A percentile compares a stretch with the other conserved stretches of the same genome.
phyloP scores from a whole-genome alignment of 2,113 vertebrate genomes.

The Brienomyrus longianalis region DNA sequence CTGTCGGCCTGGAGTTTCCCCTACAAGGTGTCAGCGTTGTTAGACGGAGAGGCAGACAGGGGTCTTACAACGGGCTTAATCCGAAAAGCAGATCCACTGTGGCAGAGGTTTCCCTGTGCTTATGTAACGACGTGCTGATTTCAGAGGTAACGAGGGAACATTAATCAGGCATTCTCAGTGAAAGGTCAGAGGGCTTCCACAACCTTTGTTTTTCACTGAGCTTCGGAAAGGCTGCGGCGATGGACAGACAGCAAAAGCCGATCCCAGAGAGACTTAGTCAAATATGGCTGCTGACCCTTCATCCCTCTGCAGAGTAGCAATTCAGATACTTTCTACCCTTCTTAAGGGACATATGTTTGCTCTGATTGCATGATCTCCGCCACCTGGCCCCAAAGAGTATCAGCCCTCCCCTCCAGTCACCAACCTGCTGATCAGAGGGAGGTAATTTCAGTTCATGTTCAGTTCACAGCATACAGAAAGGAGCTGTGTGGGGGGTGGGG shows the following conservation, averaged over 20 bases:
- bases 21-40: constrained; percentile 36
- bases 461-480: neutral
- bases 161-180: neutral
- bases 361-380: neutral
- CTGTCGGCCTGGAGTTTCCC: constrained; percentile 45
- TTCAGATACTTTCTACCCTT: neutral
- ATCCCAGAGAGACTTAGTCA: neutral
- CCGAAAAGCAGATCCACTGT: neutral
- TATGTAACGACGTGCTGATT: neutral
- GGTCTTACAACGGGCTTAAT: neutral
- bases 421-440: neutral
- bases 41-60: neutral
- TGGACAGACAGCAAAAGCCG: neutral
- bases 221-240: neutral
- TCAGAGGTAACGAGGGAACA: neutral
- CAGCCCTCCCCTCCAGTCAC: neutral
- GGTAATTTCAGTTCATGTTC: neutral
- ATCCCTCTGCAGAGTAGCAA: neutral
- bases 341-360: neutral
- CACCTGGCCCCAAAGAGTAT: neutral
- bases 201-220: neutral
- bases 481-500: neutral
- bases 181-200: neutral
- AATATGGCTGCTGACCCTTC: neutral
- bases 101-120: neutral